Conservation (phyloP, 2,113 vertebrate species). For the Psettodes erumei region DNA sequence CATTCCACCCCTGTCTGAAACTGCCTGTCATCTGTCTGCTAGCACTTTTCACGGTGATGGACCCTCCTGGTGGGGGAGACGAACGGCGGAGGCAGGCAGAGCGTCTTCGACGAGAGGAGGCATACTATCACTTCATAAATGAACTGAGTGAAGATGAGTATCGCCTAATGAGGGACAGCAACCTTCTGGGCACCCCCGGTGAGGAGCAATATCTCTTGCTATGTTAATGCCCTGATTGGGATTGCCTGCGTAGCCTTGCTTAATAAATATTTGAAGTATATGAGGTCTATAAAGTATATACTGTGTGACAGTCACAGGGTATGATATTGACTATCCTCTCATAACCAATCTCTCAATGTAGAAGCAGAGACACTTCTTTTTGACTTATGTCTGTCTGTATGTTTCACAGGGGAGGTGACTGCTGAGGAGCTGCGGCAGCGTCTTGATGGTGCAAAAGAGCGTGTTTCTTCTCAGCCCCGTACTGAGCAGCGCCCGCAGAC, state of each 20-base stretch:
- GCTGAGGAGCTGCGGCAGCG: conserved; percentile 93
- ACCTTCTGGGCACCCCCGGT: conserved; percentile 96
- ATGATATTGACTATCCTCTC: not conserved
- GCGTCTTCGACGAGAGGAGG: conserved; percentile 94
- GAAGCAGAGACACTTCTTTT: not conserved
- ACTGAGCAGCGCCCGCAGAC: conserved; percentile 77
- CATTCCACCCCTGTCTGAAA: conserved; percentile 27
- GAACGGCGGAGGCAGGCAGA: conserved; percentile 92
- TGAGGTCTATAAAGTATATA: not conserved
- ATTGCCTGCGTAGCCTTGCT: not conserved
- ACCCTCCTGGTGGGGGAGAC: conserved; percentile 86
- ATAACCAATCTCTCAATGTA: too few relatives aligned
- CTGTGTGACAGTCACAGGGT: not conserved
- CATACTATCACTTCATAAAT: conserved; percentile 97
- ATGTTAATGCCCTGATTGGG: not conserved
- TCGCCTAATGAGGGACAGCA: conserved; percentile 94
- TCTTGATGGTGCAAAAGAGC: conserved; percentile 90
- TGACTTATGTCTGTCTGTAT: not conserved
- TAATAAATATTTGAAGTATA: not conserved
- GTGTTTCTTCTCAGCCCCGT: conserved; percentile 84
- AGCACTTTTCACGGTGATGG: conserved; percentile 84
- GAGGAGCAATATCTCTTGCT: conserved; percentile 45
- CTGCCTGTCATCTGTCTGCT: conserved; percentile 44
- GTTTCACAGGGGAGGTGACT: conserved; percentile 90
- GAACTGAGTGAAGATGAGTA: conserved; percentile 94